Evolutionary conservation across 1,140 invertebrate genomes (phyloP), one percentile per base, ranked within the genome.

Genomic region (Eupeodes corollae): DNA sequence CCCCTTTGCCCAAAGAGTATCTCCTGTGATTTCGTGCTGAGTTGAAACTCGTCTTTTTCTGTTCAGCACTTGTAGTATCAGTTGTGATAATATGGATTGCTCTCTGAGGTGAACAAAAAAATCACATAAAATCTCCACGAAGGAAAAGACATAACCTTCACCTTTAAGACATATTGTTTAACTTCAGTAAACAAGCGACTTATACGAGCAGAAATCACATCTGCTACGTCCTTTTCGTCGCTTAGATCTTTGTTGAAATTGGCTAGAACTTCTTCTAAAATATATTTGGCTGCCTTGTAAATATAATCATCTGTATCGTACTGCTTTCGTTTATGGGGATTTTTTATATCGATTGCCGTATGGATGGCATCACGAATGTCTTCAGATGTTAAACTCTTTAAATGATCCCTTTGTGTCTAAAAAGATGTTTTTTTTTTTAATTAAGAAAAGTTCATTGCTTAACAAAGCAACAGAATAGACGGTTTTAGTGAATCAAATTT

Each of bases 271-370:
- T 66, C 42, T 40, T 59, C 55, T 34, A 57, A 50, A 3, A 66
- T 66, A 3, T 57, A 66, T 14, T 63, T 53, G 1, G 63, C 63
- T 5, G 63, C 60, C 49, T 66, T 66, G 21, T 66, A 66, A 35
- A 66, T 66, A 14, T 63, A 59, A 53, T 66, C 63, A 31, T 60
- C 51, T 10, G 52, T 35, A 2, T 54, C 44, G 33, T 63, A 61
- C 3, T 16, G 16, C 5, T 6, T 52, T 57, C 6, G 62, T 34
- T 5, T 50, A 44, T 0, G 50, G 26, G 33, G 54, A 5, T 58
- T 55, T 31, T 63, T 57, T 49, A 67, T 44, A 14, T 55, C 53
- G 16, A 67, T 56, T n/a, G 59, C 61, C 1, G 61, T 53, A 21
- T 63, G 60, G 13, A 67, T 18, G 1, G 63, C 63, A 39, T 66